Conservation (phyloP, 2,113 vertebrate genomes). For the Holacanthus passer region DNA sequence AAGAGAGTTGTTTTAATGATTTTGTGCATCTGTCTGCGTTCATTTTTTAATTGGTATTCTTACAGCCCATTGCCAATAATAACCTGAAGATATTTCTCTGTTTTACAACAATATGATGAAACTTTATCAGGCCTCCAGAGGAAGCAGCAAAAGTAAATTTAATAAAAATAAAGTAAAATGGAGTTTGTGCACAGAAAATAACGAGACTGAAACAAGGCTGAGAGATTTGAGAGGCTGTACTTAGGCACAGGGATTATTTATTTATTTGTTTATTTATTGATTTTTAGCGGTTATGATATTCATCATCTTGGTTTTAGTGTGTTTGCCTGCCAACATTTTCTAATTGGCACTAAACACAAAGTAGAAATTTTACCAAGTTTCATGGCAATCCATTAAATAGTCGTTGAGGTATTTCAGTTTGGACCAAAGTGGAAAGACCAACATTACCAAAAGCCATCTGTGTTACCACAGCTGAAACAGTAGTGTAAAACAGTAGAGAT, state of each 20-base stretch:
- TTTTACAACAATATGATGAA: background rate
- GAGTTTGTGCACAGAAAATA: background rate
- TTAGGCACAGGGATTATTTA: background rate
- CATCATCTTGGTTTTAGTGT: background rate
- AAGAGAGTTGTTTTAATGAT: slow-evolving; percentile 2
- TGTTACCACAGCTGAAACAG: too few species aligned
- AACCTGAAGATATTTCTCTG: background rate
- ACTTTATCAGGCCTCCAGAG: background rate
- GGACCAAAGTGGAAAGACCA: too few species aligned
- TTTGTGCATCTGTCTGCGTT: background rate
- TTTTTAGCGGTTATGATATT: background rate
- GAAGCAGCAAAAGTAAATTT: background rate
- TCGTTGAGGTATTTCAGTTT: background rate
- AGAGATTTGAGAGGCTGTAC: background rate
- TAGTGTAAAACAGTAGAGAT: too few species aligned
- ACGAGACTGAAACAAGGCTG: background rate
- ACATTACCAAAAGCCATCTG: too few species aligned
- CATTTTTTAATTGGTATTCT: background rate
- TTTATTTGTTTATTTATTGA: too few species aligned
- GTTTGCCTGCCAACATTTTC: background rate
- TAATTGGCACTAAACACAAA: background rate
- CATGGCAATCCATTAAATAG: background rate
- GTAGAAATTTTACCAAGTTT: background rate
- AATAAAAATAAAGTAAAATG: background rate
- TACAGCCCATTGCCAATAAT: background rate